Percentiles rank a stretch among this genome's conserved stretches.
phyloP scores from a whole-genome alignment of 2,888 invertebrate species.

The Lithophane semibrunnea region DNA sequence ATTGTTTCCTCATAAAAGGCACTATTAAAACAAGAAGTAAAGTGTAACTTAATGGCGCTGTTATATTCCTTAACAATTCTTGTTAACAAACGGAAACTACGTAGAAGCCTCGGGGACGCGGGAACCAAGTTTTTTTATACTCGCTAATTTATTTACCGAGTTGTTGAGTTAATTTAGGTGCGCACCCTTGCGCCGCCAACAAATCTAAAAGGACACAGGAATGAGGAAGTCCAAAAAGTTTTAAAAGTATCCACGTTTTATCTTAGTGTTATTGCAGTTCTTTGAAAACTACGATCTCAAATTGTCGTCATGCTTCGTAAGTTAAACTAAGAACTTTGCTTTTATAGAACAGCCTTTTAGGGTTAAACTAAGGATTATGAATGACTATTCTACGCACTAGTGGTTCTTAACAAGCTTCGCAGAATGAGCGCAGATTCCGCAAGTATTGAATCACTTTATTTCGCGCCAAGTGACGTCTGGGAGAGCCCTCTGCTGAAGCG shows the following conservation, averaged over 20 bases:
- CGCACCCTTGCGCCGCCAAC: conserved; percentile 48
- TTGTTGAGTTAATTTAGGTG: conserved; percentile 72
- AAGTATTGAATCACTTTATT: conserved; percentile 48
- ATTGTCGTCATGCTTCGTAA: conserved; percentile 44
- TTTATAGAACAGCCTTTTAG: conserved; percentile 7
- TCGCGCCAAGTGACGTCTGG: conserved; percentile 51
- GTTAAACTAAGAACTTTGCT: conserved; percentile 41
- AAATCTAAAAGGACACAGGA: conserved; percentile 54
- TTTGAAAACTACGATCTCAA: conserved; percentile 47
- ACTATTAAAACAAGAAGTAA: conserved; percentile 26
- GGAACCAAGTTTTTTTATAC: conserved; percentile 64
- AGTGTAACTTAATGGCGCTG: conserved; percentile 25
- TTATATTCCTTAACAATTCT: conserved; percentile 48
- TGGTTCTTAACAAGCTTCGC: conserved; percentile 12
- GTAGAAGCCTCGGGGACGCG: conserved; percentile 44
- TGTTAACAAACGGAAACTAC: conserved; percentile 63
- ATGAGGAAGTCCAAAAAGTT: conserved; percentile 50
- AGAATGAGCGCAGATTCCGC: conserved; percentile 21
- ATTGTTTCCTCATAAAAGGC: conserved; percentile 5
- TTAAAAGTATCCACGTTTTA: conserved; percentile 47
- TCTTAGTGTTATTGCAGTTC: conserved; percentile 52
- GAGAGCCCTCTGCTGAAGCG: conserved; percentile 61
- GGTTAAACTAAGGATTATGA: conserved; percentile 13
- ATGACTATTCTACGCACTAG: conserved; percentile 9
- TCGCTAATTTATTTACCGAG: conserved; percentile 71